Base-by-base conservation (phyloP, 2,888 invertebrate species). In the Lasius platythorax region DNA sequence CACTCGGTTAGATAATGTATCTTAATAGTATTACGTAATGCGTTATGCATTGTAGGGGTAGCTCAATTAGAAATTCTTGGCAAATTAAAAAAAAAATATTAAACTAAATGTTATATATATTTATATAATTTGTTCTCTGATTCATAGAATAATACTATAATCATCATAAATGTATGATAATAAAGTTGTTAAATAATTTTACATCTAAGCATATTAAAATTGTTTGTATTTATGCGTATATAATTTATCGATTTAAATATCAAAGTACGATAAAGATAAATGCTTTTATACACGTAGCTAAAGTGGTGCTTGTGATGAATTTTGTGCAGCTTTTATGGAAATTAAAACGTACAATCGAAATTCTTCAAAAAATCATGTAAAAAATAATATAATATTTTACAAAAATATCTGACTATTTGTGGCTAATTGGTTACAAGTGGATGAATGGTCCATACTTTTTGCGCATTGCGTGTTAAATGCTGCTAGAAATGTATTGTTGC, bases 311-410 rank as follows among this genome's bases (percentile, higher is more conserved):
- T 61, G 78, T 61, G 43, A 66, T 30, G 18, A 61, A 76, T 67
- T 83, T 78, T 56, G 79, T 78, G 43, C 58, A 83, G 64, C 37
- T 83, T 75, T 82, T 50, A 61, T 61, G 66, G 58, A 46, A 72
- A 81, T 81, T 81, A 81, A 81, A 81, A 73, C 79, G 61, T 37
- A 46, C 37, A 61, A 46, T 81, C 73, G 61, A 61, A 81, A 68
- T 46, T 46, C 46, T 23, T 72, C 18, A 37, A 81, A 81, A 81
- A 79, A 43, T 68, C 33, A 67, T 76, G 66, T 37, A 67, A 75
- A 76, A 74, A 76, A 79, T 66, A 23, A 83, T 78, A 78, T 75
- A 18, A 66, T 33, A 76, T 67, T 79, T 67, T 68, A 68, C 82
- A 8, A 68, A 8, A 68, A 68, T 61, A 46, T 75, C n/a, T 9